Evolutionary conservation across 2,113 vertebrate species (phyloP).

Genomic region (Mungos mungo): DNA sequence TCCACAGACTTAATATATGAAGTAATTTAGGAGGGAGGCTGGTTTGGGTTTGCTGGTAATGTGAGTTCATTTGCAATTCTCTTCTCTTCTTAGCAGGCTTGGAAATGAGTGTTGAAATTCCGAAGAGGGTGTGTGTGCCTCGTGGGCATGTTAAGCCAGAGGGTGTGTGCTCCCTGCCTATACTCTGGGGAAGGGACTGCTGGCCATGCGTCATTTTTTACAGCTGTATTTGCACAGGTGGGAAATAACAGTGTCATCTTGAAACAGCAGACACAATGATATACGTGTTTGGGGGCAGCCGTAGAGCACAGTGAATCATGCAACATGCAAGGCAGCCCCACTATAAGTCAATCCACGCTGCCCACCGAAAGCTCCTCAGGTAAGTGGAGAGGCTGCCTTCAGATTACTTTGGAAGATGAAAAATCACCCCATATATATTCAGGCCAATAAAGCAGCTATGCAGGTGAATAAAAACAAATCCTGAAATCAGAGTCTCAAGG

Average conservation of each 20-base stretch:
- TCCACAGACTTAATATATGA: constrained; percentile 45
- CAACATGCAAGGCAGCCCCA: constrained; percentile 37
- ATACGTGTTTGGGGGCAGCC: constrained; percentile 64
- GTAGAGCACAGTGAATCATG: constrained; percentile 73
- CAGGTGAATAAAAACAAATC: constrained; percentile 61
- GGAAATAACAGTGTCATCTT: constrained; percentile 79
- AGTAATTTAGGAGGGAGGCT: constrained; percentile 55
- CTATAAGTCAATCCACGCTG: constrained; percentile 66
- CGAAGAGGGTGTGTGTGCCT: constrained; percentile 17
- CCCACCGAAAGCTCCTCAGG: constrained; percentile 66
- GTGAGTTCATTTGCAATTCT: constrained; percentile 74
- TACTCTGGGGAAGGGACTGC: constrained; percentile 17
- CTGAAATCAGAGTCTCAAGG: constrained; percentile 46
- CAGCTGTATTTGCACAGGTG: constrained; percentile 77
- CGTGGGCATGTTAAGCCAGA: background rate
- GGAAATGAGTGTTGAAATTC: constrained; percentile 57
- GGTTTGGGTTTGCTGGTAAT: constrained; percentile 53
- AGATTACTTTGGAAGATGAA: constrained; percentile 72
- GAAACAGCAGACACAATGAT: constrained; percentile 73
- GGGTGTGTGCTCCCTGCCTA: constrained; percentile 20
- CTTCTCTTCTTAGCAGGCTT: constrained; percentile 45
- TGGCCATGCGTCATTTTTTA: constrained; percentile 73
- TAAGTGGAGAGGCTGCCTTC: constrained; percentile 73
- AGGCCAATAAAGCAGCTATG: constrained; percentile 58
- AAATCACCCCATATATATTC: constrained; percentile 67